Base-by-base conservation (phyloP, 2,113 vertebrate genomes). In the Brachyhypopomus gauderio region DNA sequence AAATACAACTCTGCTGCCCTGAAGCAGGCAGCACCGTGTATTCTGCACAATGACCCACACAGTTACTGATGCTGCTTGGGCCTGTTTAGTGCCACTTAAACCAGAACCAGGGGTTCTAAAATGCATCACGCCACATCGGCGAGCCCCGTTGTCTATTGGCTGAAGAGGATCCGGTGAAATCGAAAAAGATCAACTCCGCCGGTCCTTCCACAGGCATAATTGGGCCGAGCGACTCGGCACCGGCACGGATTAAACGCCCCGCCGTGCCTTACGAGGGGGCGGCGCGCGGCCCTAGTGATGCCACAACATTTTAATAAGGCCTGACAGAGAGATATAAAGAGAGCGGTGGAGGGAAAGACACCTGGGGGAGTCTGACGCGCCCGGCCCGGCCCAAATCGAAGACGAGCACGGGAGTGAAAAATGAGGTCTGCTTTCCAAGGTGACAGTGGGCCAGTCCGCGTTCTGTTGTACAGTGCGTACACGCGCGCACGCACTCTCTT, bases 291-390 rank as follows among this genome's bases (percentile, higher is more conserved):
- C 63, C 25, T n/a, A 56, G 22, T 72, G 77, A 77, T 79, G 55
- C 36, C 64, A 25, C 27, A n/a, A 78, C 55, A 17, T 79, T 76
- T 83, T 83, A 83, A 86, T 77, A 82, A 86, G 52, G 8, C 77
- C 71, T 72, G 79, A 72, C 73, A 38, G 56, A 77, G 67, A 63
- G 45, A 83, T 77, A 81, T 84, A 63, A 80, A 84, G 78, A 71
- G 52, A 30, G 41, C 62, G 30, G 38, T 58, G 25, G 48, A 20
- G 17, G 55, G 45, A 69, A 45, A 36, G 55, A 72, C 66, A 14
- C 62, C 14, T 14, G 45, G 52, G 66, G 77, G 66, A 82, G 62
- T 75, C 55, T 17, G 75, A 30, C 11, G 52, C 38, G 56, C 75
- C 55, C 72, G 27, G 36, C 9, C 63, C 4, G 3, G 41, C n/a